phyloP scores from a whole-genome alignment of 2,797 vertebrate species.

The Morelia viridis region DNA sequence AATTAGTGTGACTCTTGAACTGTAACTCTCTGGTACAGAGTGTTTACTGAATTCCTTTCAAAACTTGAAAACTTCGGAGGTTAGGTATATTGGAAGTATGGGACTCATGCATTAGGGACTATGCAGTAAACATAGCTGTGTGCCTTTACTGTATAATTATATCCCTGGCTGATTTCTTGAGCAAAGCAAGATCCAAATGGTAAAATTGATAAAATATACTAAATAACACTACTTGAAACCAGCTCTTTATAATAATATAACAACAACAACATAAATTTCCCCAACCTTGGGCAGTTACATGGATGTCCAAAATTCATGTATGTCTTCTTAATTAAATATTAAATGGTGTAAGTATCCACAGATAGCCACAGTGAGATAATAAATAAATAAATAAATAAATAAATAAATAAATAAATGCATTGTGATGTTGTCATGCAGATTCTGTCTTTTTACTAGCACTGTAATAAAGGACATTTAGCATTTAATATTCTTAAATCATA shows the following conservation, averaged over 20 bases:
- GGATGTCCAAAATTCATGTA: no score
- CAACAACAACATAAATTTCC: no score
- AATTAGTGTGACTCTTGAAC: background rate
- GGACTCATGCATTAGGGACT: background rate
- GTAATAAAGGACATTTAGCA: conserved; percentile 10
- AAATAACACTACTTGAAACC: background rate
- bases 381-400: no score
- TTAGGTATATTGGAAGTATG: background rate
- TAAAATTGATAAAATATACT: background rate
- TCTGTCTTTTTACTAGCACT: background rate
- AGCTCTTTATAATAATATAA: background rate
- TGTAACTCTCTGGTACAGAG: background rate
- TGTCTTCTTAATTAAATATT: no score
- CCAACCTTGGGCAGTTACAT: no score
- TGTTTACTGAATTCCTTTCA: background rate
- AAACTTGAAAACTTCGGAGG: background rate
- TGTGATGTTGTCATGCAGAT: no score
- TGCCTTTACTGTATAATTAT: background rate
- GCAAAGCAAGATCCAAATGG: background rate
- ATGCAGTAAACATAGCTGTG: background rate
- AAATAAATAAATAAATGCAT: no score
- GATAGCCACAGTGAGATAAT: no score
- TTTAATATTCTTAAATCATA: conserved; percentile 9
- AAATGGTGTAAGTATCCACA: no score
- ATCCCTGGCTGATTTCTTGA: background rate